These are phyloP conservation scores for Akabosia matsudoensis DNA, from an alignment of 1,140 invertebrate genomes.

Conservation along the genomic window DNA sequence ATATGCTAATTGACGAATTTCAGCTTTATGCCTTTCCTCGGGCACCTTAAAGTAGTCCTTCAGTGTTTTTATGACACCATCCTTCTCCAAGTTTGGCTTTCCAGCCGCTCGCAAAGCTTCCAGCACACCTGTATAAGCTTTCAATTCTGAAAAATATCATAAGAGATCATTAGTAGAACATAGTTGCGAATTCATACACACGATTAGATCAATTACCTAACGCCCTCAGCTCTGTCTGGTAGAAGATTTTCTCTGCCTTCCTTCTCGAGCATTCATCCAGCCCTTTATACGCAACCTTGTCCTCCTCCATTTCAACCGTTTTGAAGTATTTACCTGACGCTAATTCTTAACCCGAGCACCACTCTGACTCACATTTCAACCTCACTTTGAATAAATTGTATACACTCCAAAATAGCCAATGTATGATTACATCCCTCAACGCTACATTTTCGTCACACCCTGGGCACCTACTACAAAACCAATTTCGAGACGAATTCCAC, in stretches of 20 bases:
- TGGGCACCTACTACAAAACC: too few species aligned
- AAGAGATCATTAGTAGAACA: too few species aligned
- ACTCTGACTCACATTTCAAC: too few species aligned
- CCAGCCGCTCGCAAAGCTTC: slow-evolving; percentile 36
- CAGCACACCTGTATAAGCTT: slow-evolving; percentile 31
- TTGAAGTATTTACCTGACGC: too few species aligned
- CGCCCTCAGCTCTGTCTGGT: background rate
- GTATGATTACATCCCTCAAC: too few species aligned
- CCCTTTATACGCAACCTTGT: background rate
- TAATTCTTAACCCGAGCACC: too few species aligned
- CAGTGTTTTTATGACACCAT: slow-evolving; percentile 18
- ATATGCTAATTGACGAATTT: slow-evolving; percentile 31
- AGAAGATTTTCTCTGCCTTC: background rate
- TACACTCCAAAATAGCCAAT: too few species aligned
- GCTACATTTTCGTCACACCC: too few species aligned
- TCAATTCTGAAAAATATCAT: slow-evolving; percentile 34
- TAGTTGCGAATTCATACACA: too few species aligned
- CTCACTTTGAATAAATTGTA: too few species aligned
- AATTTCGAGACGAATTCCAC: too few species aligned
- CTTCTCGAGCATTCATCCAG: background rate
- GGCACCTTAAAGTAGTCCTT: slow-evolving; percentile 29
- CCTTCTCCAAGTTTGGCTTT: slow-evolving; percentile 29
- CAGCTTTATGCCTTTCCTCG: slow-evolving; percentile 35
- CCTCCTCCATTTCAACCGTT: slow-evolving; percentile 14
- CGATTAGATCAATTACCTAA: too few species aligned